phyloP scores from a whole-genome alignment of 2,797 vertebrate species.

The Melanogrammus aeglefinus region DNA sequence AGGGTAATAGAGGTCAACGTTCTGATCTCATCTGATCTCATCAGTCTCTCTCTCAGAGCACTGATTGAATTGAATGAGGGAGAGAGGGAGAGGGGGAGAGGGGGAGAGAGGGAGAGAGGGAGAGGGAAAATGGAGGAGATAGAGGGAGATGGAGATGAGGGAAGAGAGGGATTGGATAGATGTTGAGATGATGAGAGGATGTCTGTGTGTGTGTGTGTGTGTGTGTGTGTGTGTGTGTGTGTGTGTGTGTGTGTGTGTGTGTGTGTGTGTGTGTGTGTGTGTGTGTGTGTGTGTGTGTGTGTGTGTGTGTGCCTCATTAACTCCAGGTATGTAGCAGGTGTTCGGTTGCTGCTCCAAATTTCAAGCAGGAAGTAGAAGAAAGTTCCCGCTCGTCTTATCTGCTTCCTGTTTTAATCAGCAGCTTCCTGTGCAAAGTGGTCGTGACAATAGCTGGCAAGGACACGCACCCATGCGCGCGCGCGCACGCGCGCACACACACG shows the following conservation, averaged over 20 bases:
- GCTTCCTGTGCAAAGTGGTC: no score
- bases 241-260: no score
- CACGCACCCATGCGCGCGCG: no score
- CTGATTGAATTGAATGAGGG: conserved; percentile 65
- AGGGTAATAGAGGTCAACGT: conserved; percentile 68
- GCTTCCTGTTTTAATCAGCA: no score
- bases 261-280: neutral
- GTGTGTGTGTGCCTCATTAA: conserved; percentile 23
- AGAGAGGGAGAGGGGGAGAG: neutral
- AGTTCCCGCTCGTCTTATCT: no score
- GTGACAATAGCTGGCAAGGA: no score
- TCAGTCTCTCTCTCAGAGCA: conserved; percentile 55
- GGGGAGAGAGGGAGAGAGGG: neutral
- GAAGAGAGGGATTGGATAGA: neutral
- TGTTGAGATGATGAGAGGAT: neutral
- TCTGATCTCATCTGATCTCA: conserved; percentile 51
- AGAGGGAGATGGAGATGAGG: neutral
- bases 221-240: no score
- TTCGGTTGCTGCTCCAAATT: conserved; percentile 1
- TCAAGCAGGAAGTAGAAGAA: no score
- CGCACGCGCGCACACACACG: no score
- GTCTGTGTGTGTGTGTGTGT: no score
- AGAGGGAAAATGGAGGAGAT: neutral
- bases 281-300: neutral
- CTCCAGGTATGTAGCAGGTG: conserved; percentile 47